These are phyloP conservation scores for Calyptommatus sinebrachiatus DNA, from an alignment of 2,113 vertebrate genomes.

Conservation along the genomic window DNA sequence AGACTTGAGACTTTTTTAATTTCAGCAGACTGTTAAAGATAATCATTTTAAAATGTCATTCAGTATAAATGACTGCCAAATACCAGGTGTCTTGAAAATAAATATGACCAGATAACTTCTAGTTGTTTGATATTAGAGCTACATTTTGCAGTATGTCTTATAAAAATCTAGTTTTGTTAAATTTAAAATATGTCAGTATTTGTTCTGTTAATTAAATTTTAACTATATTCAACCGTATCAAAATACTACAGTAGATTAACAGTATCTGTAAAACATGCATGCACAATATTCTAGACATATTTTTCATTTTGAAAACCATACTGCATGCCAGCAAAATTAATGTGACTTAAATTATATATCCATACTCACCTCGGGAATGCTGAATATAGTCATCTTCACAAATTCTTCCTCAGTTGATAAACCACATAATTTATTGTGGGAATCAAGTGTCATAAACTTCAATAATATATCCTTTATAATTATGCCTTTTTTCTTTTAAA, in stretches of 20 bases:
- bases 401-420: conserved; percentile 18
- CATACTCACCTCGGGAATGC: conserved; percentile 56
- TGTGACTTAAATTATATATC: conserved; percentile 29
- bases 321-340: neutral
- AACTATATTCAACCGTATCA: neutral
- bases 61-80: neutral
- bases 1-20: neutral
- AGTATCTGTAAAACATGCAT: neutral
- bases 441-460: neutral
- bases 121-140: neutral
- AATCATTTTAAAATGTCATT: neutral
- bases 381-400: neutral
- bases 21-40: conserved; percentile 4
- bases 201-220: neutral
- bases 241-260: neutral
- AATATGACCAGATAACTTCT: neutral
- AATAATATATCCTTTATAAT: neutral
- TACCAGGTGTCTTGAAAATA: neutral
- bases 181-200: neutral
- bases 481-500: conserved; percentile 16
- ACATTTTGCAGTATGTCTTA: neutral
- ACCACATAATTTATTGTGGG: neutral
- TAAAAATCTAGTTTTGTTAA: no score
- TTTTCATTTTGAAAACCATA: conserved; percentile 9
- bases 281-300: conserved; percentile 12